A percentile compares a stretch with the other conserved stretches of the same genome.
These are phyloP conservation scores for Tympanuchus pallidicinctus DNA, from an alignment of 2,113 vertebrate species.

Conservation along the genomic window DNA sequence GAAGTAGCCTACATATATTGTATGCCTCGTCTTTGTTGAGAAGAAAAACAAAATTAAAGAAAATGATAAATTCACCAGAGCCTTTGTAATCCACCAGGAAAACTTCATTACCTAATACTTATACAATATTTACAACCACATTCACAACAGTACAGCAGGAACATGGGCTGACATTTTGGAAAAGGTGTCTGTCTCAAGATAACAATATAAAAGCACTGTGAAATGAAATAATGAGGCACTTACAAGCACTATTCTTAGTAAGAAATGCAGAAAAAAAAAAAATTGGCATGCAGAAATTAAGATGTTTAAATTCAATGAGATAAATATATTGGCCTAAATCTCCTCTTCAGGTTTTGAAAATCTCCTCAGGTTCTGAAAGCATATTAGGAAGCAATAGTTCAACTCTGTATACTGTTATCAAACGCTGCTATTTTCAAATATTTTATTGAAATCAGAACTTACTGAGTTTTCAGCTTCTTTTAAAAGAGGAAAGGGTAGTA, in stretches of 20 bases:
- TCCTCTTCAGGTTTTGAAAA: neutral
- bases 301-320: neutral
- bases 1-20: neutral
- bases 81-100: neutral
- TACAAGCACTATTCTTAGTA: neutral
- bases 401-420: neutral
- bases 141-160: neutral
- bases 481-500: neutral
- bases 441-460: neutral
- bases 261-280: neutral
- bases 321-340: neutral
- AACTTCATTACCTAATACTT: neutral
- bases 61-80: neutral
- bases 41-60: neutral
- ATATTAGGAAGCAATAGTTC: neutral
- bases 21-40: rapidly evolving
- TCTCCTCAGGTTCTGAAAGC: neutral
- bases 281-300: neutral
- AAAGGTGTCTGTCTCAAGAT: neutral
- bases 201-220: neutral
- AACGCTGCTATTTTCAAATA: neutral
- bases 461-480: neutral
- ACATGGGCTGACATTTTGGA: neutral
- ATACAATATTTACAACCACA: neutral
- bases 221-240: neutral